A percentile compares a stretch with the other conserved stretches of the same genome.
Evolutionary conservation across 2,888 invertebrate genomes (phyloP).

Genomic region (Tyria jacobaeae): DNA sequence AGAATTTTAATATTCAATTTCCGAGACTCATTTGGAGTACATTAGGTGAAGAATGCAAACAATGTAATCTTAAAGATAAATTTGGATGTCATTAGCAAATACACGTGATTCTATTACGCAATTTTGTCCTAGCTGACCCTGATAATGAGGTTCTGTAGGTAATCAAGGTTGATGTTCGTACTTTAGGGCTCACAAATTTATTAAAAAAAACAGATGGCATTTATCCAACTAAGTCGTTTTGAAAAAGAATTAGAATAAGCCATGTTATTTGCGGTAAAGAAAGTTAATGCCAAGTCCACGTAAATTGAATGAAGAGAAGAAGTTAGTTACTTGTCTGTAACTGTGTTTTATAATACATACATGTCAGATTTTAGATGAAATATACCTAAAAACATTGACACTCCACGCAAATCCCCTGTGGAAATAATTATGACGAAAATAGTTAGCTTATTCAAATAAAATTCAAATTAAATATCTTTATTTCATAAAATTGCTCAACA

Average conservation of each 20-base stretch:
- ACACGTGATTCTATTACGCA: slow-evolving; percentile 64
- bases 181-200: neutral
- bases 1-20: slow-evolving; percentile 51
- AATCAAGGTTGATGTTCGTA: neutral
- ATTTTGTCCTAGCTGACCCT: slow-evolving; percentile 55
- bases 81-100: slow-evolving; percentile 50
- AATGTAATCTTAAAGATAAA: slow-evolving; percentile 75
- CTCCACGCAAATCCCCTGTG: no score
- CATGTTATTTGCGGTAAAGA: no score
- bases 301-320: neutral
- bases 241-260: no score
- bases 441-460: no score
- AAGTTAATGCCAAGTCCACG: neutral
- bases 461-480: no score
- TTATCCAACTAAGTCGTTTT: no score
- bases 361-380: no score
- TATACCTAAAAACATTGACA: no score
- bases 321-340: neutral
- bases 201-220: neutral
- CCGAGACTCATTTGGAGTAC: slow-evolving; percentile 59
- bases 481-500: no score
- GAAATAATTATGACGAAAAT: neutral
- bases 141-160: slow-evolving; percentile 32
- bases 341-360: neutral
- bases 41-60: slow-evolving; percentile 73